phyloP scores from a whole-genome alignment of 2,888 invertebrate genomes.

The Malacosoma neustria region DNA sequence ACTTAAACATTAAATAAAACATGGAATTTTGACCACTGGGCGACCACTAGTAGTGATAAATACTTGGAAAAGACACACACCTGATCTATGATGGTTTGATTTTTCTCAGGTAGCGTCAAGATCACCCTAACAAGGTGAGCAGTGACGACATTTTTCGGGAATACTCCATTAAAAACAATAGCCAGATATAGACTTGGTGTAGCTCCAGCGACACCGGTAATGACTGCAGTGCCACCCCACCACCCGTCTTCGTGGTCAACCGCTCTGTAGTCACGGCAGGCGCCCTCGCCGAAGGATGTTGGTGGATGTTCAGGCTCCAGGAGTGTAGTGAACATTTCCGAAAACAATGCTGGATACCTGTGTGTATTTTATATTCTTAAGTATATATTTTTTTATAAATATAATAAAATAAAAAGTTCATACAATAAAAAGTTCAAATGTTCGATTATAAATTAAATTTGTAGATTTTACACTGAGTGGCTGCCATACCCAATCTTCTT shows the following conservation, averaged over 20 bases:
- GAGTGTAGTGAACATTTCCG: conserved; percentile 88
- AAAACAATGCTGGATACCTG: conserved; percentile 82
- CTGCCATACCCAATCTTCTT: no score
- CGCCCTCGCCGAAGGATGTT: conserved; percentile 71
- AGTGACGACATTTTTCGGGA: conserved; percentile 73
- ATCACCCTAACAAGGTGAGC: conserved; percentile 82
- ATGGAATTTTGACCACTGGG: no score
- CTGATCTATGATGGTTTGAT: conserved; percentile 83
- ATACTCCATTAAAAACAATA: conserved; percentile 87
- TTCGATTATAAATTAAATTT: no score
- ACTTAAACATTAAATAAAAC: no score
- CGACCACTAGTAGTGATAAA: no score
- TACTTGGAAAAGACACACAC: conserved; percentile 55
- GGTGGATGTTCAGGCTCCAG: conserved; percentile 80
- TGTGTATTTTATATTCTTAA: no score
- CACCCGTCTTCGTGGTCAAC: conserved; percentile 77
- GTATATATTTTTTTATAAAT: no score
- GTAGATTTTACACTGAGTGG: no score
- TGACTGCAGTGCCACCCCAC: conserved; percentile 92
- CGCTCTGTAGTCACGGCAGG: conserved; percentile 68
- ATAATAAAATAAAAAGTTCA: no score
- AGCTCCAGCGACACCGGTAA: conserved; percentile 86
- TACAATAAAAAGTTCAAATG: no score
- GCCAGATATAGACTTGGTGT: conserved; percentile 88
- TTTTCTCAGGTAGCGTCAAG: conserved; percentile 81